Evolutionary conservation across 2,888 invertebrate species (phyloP).

Genomic region (Fragum sueziense): DNA sequence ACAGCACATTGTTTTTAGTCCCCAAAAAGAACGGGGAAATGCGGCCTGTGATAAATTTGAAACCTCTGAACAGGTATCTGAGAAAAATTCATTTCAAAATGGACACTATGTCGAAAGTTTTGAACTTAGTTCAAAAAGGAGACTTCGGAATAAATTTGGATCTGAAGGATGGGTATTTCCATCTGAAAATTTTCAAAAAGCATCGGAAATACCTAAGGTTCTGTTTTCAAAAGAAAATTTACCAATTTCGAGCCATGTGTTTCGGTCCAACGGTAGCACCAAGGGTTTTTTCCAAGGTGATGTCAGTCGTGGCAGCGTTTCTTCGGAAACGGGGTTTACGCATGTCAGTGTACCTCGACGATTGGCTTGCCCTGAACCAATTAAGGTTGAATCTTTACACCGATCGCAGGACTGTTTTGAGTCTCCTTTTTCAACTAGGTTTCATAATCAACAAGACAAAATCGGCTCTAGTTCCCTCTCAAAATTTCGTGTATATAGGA

Average conservation of each 20-base stretch:
- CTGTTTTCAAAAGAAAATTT: not conserved
- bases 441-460: constrained; percentile 51
- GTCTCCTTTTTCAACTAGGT: constrained; percentile 45
- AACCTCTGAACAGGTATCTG: constrained; percentile 16
- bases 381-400: constrained; percentile 19
- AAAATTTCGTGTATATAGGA: constrained; percentile 41
- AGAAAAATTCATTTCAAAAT: constrained; percentile 20
- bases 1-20: constrained; percentile 23
- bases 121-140: constrained; percentile 20
- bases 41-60: constrained; percentile 7
- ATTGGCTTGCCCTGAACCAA: constrained; percentile 42
- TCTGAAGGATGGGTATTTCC: constrained; percentile 14
- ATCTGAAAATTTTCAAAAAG: not conserved
- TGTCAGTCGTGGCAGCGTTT: constrained; percentile 27
- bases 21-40: constrained; percentile 17
- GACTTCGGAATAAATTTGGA: constrained; percentile 7
- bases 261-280: constrained; percentile 32
- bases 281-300: constrained; percentile 27
- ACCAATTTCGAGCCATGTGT: constrained; percentile 23
- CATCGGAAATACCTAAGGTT: constrained; percentile 13
- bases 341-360: constrained; percentile 40
- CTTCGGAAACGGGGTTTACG: constrained; percentile 26
- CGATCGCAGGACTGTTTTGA: constrained; percentile 35
- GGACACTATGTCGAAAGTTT: constrained; percentile 10
- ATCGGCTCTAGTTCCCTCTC: constrained; percentile 34